Evolutionary conservation across 2,888 invertebrate genomes (phyloP), one percentile per base, ranked within the genome.

Genomic region (Esperia sulphurella): DNA sequence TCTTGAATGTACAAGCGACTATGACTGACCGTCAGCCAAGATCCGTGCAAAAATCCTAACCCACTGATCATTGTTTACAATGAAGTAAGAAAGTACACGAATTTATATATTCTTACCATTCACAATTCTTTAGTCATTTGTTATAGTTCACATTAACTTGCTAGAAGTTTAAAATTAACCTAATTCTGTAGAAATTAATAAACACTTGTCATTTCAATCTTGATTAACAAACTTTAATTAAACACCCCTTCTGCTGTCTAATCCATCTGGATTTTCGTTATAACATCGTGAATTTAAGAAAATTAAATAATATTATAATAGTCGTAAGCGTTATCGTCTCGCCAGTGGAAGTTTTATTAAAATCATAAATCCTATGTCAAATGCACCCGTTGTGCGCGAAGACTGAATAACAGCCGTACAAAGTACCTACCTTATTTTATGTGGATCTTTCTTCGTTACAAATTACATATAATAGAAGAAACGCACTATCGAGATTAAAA

Each of bases 311-410:
- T 66, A 69, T 69, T 67, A 71, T 74, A 73, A 79, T 74, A 74
- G 71, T 72, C 70, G 71, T 76, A 71, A 78, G 68, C 73, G 70
- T 76, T 75, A 78, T 77, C 65, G 73, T 71, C 67, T 67, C 65
- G 69, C 71, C 74, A 69, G 64, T 57, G 60, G 69, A 74, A 78
- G 35, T 87, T 88, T 87, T 88, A 88, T 88, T 88, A 88, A 88
- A 88, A 84, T 84, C 79, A 88, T 89, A 89, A 89, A 89, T 88
- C 82, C 76, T 63, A 63, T 74, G 88, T 88, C 88, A 87, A 84
- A 84, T 80, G 79, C 88, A 89, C 79, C 83, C 82, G 85, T 73
- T 75, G 65, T 66, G 65, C 71, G 65, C 71, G 65, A 69, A 75
- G 77, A 75, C 77, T 74, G 75, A 74, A 78, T 77, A 73, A 43